Base-by-base conservation (phyloP, 2,113 vertebrate genomes). In the Hiodon tergisus region DNA sequence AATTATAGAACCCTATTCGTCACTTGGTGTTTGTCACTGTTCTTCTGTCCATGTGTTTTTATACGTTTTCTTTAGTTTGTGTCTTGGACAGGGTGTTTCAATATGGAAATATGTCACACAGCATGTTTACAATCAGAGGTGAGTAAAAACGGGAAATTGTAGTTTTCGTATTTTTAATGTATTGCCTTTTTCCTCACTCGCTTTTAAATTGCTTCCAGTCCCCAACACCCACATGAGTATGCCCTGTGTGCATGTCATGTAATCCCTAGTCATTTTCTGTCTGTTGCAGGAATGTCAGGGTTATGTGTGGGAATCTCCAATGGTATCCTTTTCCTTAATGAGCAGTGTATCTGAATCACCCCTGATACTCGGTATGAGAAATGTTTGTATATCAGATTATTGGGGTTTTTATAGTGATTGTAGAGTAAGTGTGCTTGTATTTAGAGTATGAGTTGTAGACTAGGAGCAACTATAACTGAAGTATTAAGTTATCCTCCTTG, bases 51-150 rank as follows among this genome's bases (percentile, higher is more conserved):
- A 4, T 78, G 46, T 0, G 51, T 17, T 69, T 2, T 6, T 52
- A 11, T 61, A 8, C 11, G 59, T 72, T 31, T 13, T 1, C 67
- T 74, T 75, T 72, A 92, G 91, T 48, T 83, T 92, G 2, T 92
- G 89, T 80, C 87, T 90, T 11, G 91, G 91, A n/a, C 70, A 83
- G 13, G 87, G 91, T n/a, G 85, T 85, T 51, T 85, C 89, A 0
- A 90, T 92, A 77, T 92, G 91, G 91, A 89, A 84, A 68, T 88
- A 91, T 78, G 62, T 91, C 57, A 87, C 81, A 17, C 85, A 89
- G 3, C 91, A 92, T 62, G 80, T 90, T 76, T 89, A 81, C 73
- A 84, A 88, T 1, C 86, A 91, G 70, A 90, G 87, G 91, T 90
- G 52, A 77, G 83, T 52, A 17, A 8, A 5, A 8, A 61, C 52